Conservation (phyloP, 1,140 invertebrate genomes). For the Diprion similis region DNA sequence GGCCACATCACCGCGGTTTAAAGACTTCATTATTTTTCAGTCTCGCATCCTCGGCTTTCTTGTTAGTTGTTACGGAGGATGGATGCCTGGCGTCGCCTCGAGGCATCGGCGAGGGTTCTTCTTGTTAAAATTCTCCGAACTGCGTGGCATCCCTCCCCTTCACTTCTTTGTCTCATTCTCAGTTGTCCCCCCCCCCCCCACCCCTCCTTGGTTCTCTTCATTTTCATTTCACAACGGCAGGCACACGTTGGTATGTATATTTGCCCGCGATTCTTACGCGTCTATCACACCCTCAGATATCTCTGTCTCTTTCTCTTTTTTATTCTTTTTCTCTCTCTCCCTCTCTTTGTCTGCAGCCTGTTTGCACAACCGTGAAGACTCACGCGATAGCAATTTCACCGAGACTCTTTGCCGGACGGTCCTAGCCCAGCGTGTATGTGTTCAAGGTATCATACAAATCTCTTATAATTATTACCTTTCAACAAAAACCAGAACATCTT, state of each 20-base stretch:
- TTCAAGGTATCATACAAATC: not conserved
- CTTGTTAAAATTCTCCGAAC: conserved; percentile 7
- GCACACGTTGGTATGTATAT: not conserved
- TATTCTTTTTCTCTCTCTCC: too few species aligned
- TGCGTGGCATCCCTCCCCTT: not conserved
- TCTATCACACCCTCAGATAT: too few species aligned
- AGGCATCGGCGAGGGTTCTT: not conserved
- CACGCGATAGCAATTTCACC: too few species aligned
- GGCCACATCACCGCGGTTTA: not conserved
- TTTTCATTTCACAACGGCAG: conserved; percentile 16
- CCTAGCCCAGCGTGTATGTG: too few species aligned
- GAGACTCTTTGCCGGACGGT: too few species aligned
- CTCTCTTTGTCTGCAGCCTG: too few species aligned
- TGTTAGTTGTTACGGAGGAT: conserved; percentile 2
- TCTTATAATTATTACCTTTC: not conserved
- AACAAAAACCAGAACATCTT: not conserved
- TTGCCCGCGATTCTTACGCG: too few species aligned
- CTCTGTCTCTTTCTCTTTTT: too few species aligned
- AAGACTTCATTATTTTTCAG: conserved; percentile 1
- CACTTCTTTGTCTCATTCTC: not conserved
- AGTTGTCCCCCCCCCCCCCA: not conserved
- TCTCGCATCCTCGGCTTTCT: not conserved
- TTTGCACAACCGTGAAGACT: too few species aligned
- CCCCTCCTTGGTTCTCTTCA: not conserved
- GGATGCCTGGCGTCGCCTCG: not conserved